These are phyloP conservation scores for Merodon equestris DNA, from an alignment of 2,888 invertebrate species.

Conservation along the genomic window DNA sequence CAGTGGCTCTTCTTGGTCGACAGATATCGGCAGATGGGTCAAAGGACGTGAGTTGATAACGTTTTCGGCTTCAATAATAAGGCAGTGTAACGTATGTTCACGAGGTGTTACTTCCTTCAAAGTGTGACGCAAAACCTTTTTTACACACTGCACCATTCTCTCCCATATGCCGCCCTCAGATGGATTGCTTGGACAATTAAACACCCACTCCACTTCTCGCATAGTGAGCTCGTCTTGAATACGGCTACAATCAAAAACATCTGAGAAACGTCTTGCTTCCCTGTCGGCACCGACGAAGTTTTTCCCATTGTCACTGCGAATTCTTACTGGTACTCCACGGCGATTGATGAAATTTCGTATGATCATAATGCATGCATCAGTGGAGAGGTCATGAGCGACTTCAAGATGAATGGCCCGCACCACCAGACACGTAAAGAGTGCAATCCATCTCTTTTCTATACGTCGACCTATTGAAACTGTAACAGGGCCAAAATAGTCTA, in stretches of 20 bases:
- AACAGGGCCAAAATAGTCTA: conserved; percentile 58
- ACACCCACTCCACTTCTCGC: no score
- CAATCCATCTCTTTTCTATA: conserved; percentile 64
- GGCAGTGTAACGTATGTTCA: conserved; percentile 56
- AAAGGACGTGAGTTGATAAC: conserved; percentile 39
- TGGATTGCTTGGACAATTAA: conserved; percentile 5
- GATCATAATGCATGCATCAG: conserved; percentile 32
- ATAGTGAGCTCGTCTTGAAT: no score
- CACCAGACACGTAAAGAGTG: conserved; percentile 48
- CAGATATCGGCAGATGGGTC: conserved; percentile 46
- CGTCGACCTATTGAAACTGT: conserved; percentile 65
- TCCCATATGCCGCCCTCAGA: conserved; percentile 39
- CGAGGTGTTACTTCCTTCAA: conserved; percentile 49
- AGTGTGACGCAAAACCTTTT: conserved; percentile 47
- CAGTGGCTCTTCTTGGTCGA: conserved; percentile 41
- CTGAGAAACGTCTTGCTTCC: no score
- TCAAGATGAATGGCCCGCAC: background rate
- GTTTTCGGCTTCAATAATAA: conserved; percentile 54
- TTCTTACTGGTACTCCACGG: no score
- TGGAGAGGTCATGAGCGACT: conserved; percentile 20
- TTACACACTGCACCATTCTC: conserved; percentile 57
- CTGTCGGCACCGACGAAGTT: no score
- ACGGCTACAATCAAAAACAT: no score
- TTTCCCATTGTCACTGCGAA: no score
- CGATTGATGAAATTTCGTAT: conserved; percentile 35